These are phyloP conservation scores for Corvus moneduloides DNA, from an alignment of 2,113 vertebrate species.

Conservation along the genomic window DNA sequence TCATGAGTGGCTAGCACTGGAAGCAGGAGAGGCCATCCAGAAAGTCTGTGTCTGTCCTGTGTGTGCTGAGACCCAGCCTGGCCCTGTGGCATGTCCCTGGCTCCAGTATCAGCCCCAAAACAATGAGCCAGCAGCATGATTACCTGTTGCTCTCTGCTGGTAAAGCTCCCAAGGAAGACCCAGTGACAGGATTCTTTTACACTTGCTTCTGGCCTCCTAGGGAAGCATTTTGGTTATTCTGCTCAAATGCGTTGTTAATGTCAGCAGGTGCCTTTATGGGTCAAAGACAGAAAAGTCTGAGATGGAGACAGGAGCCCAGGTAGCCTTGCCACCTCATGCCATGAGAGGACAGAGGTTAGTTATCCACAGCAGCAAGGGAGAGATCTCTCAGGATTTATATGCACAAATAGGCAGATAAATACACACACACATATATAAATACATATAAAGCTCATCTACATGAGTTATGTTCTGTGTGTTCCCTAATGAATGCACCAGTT, in stretches of 20 bases:
- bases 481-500: not conserved
- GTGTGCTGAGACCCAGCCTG: not conserved
- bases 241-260: not conserved
- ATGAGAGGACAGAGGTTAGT: not conserved
- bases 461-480: not conserved
- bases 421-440: fast-evolving
- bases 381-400: not conserved
- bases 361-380: not conserved
- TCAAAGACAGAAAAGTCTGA: not conserved
- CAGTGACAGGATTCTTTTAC: not conserved
- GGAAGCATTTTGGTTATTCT: not conserved
- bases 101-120: not conserved
- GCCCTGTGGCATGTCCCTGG: not conserved
- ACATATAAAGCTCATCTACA: not conserved
- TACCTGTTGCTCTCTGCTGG: not conserved
- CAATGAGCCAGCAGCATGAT: not conserved
- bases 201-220: not conserved
- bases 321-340: not conserved
- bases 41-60: not conserved
- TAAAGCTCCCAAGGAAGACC: not conserved
- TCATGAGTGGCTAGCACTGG: not conserved
- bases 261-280: not conserved
- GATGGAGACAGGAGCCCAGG: not conserved
- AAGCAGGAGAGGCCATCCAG: not conserved
- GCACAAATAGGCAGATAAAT: not conserved